Conservation (phyloP, 1,140 invertebrate species). For the Whitmania pigra region DNA sequence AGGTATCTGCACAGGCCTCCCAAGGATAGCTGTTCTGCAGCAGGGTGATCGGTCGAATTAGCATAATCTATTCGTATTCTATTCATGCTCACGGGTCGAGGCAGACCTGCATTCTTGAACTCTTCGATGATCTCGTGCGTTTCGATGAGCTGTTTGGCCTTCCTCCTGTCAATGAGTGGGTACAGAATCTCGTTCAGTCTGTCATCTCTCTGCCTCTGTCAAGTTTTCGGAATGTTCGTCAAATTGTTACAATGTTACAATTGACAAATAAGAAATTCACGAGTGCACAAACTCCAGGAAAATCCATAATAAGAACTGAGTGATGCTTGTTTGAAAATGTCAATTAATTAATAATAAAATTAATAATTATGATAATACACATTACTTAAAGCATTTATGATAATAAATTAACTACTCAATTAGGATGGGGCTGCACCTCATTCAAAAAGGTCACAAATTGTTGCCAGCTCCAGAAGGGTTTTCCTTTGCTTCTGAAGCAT, state of each 20-base stretch:
- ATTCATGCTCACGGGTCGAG: not conserved
- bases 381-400: too few relatives aligned
- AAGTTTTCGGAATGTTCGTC: too few relatives aligned
- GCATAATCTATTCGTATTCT: not conserved
- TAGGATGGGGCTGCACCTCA: not conserved
- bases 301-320: not conserved
- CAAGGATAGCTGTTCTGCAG: constrained; percentile 62
- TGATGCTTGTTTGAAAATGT: too few relatives aligned
- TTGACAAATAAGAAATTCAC: not conserved
- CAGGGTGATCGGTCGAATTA: not conserved
- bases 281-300: not conserved
- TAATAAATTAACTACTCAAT: too few relatives aligned
- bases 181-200: constrained; percentile 96
- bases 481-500: constrained; percentile 10
- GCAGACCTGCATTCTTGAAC: constrained; percentile 61
- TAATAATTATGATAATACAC: not conserved
- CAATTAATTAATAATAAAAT: not conserved
- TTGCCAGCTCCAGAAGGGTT: constrained; percentile 7
- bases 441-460: constrained; percentile 10
- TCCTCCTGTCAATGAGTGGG: constrained; percentile 87
- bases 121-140: constrained; percentile 82
- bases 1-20: constrained; percentile 91
- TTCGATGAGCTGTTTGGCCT: constrained; percentile 79
- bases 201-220: constrained; percentile 82
- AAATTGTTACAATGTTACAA: not conserved